Base-by-base conservation (phyloP, 2,797 vertebrate species). In the Clarias laeviceps region DNA sequence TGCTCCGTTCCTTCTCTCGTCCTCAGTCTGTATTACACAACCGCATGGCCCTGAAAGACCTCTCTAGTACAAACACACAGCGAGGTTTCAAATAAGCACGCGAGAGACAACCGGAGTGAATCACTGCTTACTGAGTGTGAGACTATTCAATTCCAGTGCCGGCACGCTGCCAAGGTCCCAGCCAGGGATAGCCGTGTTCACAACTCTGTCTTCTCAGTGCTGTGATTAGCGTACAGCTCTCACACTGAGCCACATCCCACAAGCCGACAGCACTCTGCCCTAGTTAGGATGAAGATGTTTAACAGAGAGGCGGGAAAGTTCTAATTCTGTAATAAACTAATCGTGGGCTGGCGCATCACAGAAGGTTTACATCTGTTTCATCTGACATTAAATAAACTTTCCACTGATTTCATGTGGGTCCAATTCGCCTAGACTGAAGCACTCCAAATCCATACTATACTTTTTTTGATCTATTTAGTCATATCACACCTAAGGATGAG, bases 121-220 rank as follows among this genome's bases (percentile, higher is more conserved):
- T 88, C 82, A 78, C 82, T 45, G 77, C 72, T 45, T 56, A 87
- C 82, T 89, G 62, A 89, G 80, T 85, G 89, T 87, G 80, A 91
- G 92, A 90, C 89, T 86, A 88, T 86, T 88, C 84, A 81, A 80
- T 91, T 90, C 90, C 91, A 89, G 89, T 8, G 65, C 89, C 91
- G 94, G 94, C 93, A 69, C 57, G 69, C 88, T 91, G 92, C 95
- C 95, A 95, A 92, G 87, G 84, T 86, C 93, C 89, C 89, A 85
- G 90, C 87, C 92, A 90, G 92, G 87, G 89, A 86, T 90, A 92
- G 90, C 91, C 91, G 82, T 93, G 92, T 94, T 94, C 93, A 92
- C 92, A 93, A 92, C 91, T 93, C 92, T 84, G 79, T 93, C 90
- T 88, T 83, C 90, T 89, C 91, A 90, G 93, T 88, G 87, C 90